Evolutionary conservation across 2,797 vertebrate species (phyloP).

Genomic region (Thalassophryne amazonica): DNA sequence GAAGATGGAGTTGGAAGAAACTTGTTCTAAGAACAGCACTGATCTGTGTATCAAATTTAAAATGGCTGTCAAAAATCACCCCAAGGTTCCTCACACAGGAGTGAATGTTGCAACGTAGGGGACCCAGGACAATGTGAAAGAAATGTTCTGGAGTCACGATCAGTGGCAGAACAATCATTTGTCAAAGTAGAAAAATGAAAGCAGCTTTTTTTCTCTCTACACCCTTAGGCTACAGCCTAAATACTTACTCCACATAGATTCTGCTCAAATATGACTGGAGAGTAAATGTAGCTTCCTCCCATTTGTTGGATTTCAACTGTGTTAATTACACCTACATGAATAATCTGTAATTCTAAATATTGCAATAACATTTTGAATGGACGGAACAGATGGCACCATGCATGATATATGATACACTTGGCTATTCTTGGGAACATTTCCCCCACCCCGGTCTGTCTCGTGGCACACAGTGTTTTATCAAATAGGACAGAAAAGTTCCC

Average conservation of each 20-base stretch:
- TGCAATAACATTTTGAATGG: constrained; percentile 79
- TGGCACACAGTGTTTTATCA: constrained; percentile 65
- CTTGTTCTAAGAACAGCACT: too few relatives aligned
- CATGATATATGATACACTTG: constrained; percentile 77
- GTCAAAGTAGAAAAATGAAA: constrained; percentile 71
- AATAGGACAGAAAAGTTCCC: constrained; percentile 65
- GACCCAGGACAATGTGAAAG: too few relatives aligned
- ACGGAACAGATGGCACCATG: constrained; percentile 71
- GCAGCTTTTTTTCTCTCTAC: constrained; percentile 48
- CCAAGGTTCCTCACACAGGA: too few relatives aligned
- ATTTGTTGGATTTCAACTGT: constrained; percentile 69
- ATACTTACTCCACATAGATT: constrained; percentile 70
- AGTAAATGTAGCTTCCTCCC: constrained; percentile 65
- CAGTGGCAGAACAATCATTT: constrained; percentile 57
- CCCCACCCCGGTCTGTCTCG: constrained; percentile 70
- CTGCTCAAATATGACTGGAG: constrained; percentile 60
- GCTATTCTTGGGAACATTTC: constrained; percentile 79
- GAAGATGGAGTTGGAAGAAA: too few relatives aligned
- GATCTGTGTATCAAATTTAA: too few relatives aligned
- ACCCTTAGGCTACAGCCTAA: constrained; percentile 62
- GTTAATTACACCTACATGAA: constrained; percentile 79
- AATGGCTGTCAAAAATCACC: too few relatives aligned
- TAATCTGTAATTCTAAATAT: constrained; percentile 78
- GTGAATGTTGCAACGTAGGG: too few relatives aligned
- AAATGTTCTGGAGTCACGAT: too few relatives aligned